A percentile compares a stretch with the other conserved stretches of the same genome.
Evolutionary conservation across 2,113 vertebrate genomes (phyloP).

Genomic region (Sphaerodactylus townsendi): DNA sequence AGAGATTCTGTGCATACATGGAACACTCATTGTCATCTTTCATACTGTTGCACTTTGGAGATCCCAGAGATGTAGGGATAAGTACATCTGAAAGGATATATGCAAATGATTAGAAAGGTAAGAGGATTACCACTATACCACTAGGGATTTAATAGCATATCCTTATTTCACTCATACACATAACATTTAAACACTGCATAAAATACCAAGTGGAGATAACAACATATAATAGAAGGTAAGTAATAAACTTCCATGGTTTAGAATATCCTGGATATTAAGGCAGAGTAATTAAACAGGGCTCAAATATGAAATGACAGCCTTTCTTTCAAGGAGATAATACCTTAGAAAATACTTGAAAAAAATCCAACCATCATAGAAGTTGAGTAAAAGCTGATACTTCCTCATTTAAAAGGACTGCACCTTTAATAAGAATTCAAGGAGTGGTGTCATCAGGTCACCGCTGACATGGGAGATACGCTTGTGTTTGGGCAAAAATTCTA

Average conservation of each 20-base stretch:
- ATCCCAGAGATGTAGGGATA: neutral
- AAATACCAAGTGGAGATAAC: neutral
- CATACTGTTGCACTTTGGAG: neutral
- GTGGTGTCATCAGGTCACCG: no score
- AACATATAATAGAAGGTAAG: neutral
- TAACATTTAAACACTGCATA: neutral
- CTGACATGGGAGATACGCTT: no score
- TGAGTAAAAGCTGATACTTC: neutral
- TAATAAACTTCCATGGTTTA: neutral
- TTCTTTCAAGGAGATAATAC: neutral
- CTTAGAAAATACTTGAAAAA: neutral
- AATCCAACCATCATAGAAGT: neutral
- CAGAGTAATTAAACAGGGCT: neutral
- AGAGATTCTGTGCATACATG: neutral
- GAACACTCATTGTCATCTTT: rapidly evolving
- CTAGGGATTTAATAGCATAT: neutral
- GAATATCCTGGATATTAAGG: neutral
- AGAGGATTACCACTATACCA: neutral
- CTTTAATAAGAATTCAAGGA: neutral
- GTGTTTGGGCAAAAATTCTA: no score
- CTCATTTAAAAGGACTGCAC: neutral
- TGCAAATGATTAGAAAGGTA: neutral
- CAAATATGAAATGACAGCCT: neutral
- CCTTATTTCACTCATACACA: neutral
- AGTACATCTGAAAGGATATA: neutral